Conservation (phyloP, 2,888 invertebrate genomes). For the Hoplodrina ambigua region DNA sequence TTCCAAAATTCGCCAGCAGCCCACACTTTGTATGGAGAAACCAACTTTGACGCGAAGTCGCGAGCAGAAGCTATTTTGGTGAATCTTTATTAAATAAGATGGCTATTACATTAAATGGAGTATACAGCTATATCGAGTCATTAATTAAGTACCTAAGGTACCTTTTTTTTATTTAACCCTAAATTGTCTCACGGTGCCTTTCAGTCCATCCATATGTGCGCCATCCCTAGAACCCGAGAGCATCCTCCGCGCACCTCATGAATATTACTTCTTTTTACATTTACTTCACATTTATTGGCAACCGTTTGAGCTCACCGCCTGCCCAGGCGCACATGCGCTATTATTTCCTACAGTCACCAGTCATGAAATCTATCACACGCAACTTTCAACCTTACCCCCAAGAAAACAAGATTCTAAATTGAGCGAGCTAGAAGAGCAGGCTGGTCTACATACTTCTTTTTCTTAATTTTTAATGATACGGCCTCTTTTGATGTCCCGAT, state of each 20-base stretch:
- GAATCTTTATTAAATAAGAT: no score
- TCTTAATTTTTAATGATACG: conserved; percentile 79
- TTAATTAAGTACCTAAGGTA: no score
- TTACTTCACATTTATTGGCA: conserved; percentile 81
- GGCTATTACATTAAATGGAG: no score
- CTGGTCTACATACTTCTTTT: conserved; percentile 64
- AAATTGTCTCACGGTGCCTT: neutral
- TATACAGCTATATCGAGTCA: no score
- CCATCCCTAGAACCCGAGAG: conserved; percentile 65
- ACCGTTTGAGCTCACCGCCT: conserved; percentile 80
- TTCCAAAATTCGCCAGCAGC: no score
- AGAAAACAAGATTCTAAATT: conserved; percentile 40
- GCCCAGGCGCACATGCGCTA: conserved; percentile 75
- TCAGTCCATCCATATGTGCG: conserved; percentile 1
- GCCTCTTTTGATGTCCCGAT: conserved; percentile 84
- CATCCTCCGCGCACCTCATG: conserved; percentile 78
- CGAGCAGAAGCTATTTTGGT: no score
- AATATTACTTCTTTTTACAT: conserved; percentile 83
- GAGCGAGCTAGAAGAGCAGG: conserved; percentile 19
- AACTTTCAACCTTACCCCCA: conserved; percentile 45
- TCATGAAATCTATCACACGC: conserved; percentile 42
- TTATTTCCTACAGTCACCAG: conserved; percentile 63
- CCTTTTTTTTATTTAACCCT: neutral
- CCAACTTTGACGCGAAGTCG: no score
- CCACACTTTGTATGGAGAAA: no score